phyloP scores from a whole-genome alignment of 2,888 invertebrate genomes.

The Sinhomidia bicolor region DNA sequence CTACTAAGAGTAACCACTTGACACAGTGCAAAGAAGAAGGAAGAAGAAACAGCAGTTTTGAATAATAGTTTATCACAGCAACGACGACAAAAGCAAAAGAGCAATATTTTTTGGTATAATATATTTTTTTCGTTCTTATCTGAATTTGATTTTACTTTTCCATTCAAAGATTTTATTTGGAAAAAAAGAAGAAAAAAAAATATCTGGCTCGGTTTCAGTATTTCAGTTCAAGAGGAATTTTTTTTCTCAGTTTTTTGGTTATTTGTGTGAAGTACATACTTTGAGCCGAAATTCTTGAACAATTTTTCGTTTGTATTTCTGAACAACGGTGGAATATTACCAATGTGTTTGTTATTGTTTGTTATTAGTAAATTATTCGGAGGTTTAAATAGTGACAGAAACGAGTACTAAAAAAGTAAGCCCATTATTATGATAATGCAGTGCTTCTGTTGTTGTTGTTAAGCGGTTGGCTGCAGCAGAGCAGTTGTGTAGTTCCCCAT shows the following conservation, averaged over 20 bases:
- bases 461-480: constrained; percentile 57
- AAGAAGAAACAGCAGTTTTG: constrained; percentile 35
- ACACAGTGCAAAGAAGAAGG: constrained; percentile 62
- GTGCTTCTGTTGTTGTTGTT: not conserved
- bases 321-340: constrained; percentile 46
- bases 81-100: too few relatives aligned
- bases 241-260: constrained; percentile 26
- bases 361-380: too few relatives aligned
- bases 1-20: constrained; percentile 60
- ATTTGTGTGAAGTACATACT: constrained; percentile 9
- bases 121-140: constrained; percentile 27
- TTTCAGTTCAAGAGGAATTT: constrained; percentile 49
- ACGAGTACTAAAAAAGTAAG: constrained; percentile 45
- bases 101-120: too few relatives aligned
- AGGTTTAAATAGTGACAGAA: constrained; percentile 47
- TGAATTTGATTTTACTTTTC: constrained; percentile 2
- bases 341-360: not conserved
- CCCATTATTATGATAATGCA: constrained; percentile 50
- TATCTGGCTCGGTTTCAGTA: constrained; percentile 60
- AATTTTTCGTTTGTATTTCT: too few relatives aligned
- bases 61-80: too few relatives aligned
- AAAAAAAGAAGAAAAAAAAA: not conserved
- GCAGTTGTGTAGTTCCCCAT: constrained; percentile 39
- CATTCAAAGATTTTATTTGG: not conserved
- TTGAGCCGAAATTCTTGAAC: not conserved